Evolutionary conservation across 1,140 invertebrate species (phyloP), one percentile per base, ranked within the genome.

Genomic region (Drosophila nebulosa): DNA sequence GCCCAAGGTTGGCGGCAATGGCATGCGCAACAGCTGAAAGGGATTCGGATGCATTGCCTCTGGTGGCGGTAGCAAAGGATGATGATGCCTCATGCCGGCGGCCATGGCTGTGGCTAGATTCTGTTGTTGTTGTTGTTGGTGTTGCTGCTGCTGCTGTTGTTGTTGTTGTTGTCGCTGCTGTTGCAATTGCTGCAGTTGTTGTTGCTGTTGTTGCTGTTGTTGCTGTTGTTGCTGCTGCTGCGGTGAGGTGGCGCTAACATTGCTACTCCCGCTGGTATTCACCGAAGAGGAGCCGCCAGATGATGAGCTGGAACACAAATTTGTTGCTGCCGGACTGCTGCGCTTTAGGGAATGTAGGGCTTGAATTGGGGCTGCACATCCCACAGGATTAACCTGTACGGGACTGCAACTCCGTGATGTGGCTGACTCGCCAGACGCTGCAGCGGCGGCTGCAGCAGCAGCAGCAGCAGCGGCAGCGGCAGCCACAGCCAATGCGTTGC

Each of bases 1-100:
- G 81, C 93, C 93, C 70, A 94, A 83, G 26, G 71, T 68, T 32
- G 94, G 93, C 22, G 93, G 93, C 73, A 95, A 89, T 9, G 94
- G 95, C 93, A 95, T 93, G 69, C 95, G 92, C 26, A 95, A 91
- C 62, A 95, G 90, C 62, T 94, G 94, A 91, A 95, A 95, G 30
- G 95, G 94, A 90, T 94, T 93, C 10, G 93, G 92, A 73, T 94
- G 94, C 89, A 94, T 94, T 65, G 94, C 91, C 76, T 95, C 94
- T 26, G 94, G 94, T 64, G 95, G 94, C 69, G 94, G 94, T 78
- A 94, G 90, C 65, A 96, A 81, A 18, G 94, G 92, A 90, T 94
- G 92, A 90, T 94, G 94, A 50, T 94, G 92, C 26, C 94, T 91
- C 60, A 93, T 92, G 0, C 93, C 93, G 0, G 94, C 93, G 21